These are phyloP conservation scores for Drosophila atripex DNA, from an alignment of 2,888 invertebrate species.

Conservation along the genomic window DNA sequence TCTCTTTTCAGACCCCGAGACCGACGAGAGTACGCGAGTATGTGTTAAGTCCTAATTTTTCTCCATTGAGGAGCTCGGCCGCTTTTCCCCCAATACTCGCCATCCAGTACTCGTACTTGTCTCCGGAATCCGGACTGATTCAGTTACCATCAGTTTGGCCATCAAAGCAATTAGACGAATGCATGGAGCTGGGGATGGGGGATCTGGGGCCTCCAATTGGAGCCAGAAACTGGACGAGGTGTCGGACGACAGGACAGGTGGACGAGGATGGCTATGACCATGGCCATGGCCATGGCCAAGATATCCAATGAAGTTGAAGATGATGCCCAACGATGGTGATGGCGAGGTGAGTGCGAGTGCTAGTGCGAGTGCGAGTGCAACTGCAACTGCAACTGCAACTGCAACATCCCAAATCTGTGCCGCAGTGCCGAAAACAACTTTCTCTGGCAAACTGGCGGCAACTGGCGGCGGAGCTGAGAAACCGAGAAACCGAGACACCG, in stretches of 20 bases:
- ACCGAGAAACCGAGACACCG: constrained; percentile 32
- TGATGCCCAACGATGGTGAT: constrained; percentile 39
- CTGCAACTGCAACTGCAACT: constrained; percentile 24
- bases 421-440: constrained; percentile 68
- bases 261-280: constrained; percentile 33
- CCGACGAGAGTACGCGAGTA: background rate
- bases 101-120: constrained; percentile 22
- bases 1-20: background rate
- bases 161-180: constrained; percentile 36
- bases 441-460: constrained; percentile 47
- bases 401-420: constrained; percentile 46
- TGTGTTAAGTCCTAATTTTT: constrained; percentile 8
- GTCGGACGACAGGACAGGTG: constrained; percentile 19
- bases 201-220: background rate
- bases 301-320: constrained; percentile 32
- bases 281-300: constrained; percentile 19
- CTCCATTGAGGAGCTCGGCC: background rate
- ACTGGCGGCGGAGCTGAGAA: constrained; percentile 6
- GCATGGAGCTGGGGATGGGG: background rate
- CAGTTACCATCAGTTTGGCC: constrained; percentile 27
- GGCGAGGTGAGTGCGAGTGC: constrained; percentile 20
- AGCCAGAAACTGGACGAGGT: background rate
- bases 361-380: too few relatives aligned
- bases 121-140: constrained; percentile 27
- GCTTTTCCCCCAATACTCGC: background rate